Conservation (phyloP, 2,888 invertebrate genomes). For the Fragum whitleyi region DNA sequence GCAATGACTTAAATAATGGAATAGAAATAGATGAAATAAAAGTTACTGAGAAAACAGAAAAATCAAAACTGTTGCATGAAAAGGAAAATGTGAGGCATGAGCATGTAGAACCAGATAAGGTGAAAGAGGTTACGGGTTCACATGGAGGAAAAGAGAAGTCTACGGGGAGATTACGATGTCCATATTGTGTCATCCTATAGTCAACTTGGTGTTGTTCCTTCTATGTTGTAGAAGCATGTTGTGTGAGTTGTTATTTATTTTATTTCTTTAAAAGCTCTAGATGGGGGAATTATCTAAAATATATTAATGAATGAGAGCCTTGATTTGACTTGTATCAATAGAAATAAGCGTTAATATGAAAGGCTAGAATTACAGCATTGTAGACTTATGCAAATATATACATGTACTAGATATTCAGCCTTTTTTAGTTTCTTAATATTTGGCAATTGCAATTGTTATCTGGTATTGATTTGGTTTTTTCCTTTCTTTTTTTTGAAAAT, state of each 20-base stretch:
- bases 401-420: too few relatives aligned
- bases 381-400: too few relatives aligned
- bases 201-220: conserved; percentile 47
- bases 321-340: too few relatives aligned
- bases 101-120: conserved; percentile 16
- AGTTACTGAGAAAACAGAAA: conserved; percentile 18
- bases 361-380: too few relatives aligned
- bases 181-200: conserved; percentile 64
- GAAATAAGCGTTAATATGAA: too few relatives aligned
- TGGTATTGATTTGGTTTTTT: too few relatives aligned
- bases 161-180: conserved; percentile 41
- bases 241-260: conserved; percentile 64
- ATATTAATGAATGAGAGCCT: too few relatives aligned
- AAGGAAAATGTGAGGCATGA: conserved; percentile 9
- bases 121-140: not conserved
- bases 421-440: too few relatives aligned
- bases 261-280: conserved; percentile 23
- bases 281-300: not conserved
- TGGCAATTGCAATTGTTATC: too few relatives aligned
- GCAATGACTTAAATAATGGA: conserved; percentile 7
- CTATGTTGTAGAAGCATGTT: conserved; percentile 48
- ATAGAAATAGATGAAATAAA: not conserved
- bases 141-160: not conserved
- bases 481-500: too few relatives aligned
- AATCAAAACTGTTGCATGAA: conserved; percentile 27